Percentiles rank a stretch among this genome's conserved stretches.
Evolutionary conservation across 2,888 invertebrate species (phyloP).

Genomic region (Cylloceria caligata): DNA sequence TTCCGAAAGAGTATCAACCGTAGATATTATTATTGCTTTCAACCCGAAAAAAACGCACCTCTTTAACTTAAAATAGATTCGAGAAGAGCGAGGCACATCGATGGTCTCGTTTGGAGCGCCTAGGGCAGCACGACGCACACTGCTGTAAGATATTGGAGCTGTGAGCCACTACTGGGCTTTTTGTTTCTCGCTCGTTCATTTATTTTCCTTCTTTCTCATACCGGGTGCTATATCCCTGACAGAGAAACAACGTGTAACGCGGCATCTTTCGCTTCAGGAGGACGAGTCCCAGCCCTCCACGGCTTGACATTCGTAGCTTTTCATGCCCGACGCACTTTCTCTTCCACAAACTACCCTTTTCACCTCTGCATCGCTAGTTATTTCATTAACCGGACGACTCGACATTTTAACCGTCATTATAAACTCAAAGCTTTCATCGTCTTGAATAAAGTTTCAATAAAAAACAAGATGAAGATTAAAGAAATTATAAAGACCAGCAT

Average conservation of each 20-base stretch:
- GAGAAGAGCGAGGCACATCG: slow-evolving; percentile 15
- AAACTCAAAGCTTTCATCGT: slow-evolving; percentile 6
- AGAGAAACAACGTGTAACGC: slow-evolving; percentile 38
- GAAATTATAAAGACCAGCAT: too few species aligned
- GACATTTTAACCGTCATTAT: slow-evolving; percentile 6
- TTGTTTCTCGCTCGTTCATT: slow-evolving; percentile 2
- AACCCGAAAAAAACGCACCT: slow-evolving; percentile 56
- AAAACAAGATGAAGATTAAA: neutral
- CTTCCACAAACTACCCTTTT: slow-evolving; percentile 19
- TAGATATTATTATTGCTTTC: slow-evolving; percentile 59
- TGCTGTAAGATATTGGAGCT: slow-evolving; percentile 57
- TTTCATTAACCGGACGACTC: slow-evolving; percentile 24
- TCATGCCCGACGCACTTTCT: slow-evolving; percentile 6
- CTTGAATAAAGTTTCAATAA: neutral
- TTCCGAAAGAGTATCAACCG: slow-evolving; percentile 26
- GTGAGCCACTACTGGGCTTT: neutral
- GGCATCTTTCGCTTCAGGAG: slow-evolving; percentile 24
- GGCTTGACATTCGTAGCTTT: slow-evolving; percentile 30
- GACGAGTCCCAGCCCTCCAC: slow-evolving; percentile 26
- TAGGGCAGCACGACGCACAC: slow-evolving; percentile 1
- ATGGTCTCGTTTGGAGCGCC: slow-evolving; percentile 16
- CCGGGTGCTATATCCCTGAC: slow-evolving; percentile 19
- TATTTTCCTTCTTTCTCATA: neutral
- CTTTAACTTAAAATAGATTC: slow-evolving; percentile 64
- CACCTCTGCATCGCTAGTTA: neutral